A percentile compares a stretch with the other conserved stretches of the same genome.
These are phyloP conservation scores for Cremastinae sp. DNA, from an alignment of 2,888 invertebrate species.

Conservation along the genomic window DNA sequence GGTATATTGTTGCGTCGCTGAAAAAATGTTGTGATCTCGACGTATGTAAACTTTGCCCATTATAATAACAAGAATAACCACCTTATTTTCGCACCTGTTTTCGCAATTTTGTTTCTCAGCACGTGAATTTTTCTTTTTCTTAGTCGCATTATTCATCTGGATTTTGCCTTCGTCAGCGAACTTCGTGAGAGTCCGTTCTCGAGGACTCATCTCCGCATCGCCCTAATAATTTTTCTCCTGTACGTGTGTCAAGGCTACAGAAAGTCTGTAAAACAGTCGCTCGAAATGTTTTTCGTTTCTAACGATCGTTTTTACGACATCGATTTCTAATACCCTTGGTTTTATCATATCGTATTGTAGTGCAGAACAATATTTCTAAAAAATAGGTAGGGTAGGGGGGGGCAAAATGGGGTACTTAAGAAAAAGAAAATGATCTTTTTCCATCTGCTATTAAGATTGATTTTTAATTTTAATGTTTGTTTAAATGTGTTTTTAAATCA, in stretches of 20 bases:
- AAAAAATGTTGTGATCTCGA: neutral
- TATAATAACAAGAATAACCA: neutral
- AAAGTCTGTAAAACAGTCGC: conserved; percentile 54
- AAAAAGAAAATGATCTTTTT: too few species aligned
- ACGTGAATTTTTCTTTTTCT: neutral
- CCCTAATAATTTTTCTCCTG: conserved; percentile 5
- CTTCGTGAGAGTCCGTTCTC: conserved; percentile 32
- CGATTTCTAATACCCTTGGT: too few species aligned
- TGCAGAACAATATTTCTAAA: too few species aligned
- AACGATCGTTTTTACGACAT: conserved; percentile 1
- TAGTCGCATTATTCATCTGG: conserved; percentile 55
- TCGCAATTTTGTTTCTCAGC: neutral
- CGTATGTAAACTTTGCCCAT: neutral
- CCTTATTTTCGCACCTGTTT: neutral
- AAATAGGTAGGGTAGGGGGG: too few species aligned
- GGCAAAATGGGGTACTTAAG: too few species aligned
- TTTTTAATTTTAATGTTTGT: too few species aligned
- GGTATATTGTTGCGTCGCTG: neutral
- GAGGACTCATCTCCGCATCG: conserved; percentile 27
- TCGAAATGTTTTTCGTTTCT: conserved; percentile 43
- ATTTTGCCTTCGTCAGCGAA: conserved; percentile 32
- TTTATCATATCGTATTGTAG: too few species aligned
- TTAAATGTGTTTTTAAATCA: too few species aligned
- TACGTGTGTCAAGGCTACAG: conserved; percentile 70
- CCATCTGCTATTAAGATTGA: too few species aligned